These are phyloP conservation scores for Nasua narica DNA, from an alignment of 2,797 vertebrate species.

Conservation along the genomic window DNA sequence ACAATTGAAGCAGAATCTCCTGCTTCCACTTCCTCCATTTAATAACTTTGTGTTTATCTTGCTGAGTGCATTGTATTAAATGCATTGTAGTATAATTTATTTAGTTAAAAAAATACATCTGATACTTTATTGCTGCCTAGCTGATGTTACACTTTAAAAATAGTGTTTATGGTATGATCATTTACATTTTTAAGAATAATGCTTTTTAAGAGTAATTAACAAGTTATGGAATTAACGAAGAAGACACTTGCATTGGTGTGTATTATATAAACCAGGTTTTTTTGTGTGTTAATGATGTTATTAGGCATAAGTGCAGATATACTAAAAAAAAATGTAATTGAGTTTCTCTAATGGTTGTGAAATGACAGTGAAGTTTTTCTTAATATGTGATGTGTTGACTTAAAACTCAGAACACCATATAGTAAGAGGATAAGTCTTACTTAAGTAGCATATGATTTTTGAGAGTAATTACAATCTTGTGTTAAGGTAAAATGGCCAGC, in stretches of 20 bases:
- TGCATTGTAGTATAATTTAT: not conserved
- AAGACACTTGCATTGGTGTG: not conserved
- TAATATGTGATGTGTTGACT: not conserved
- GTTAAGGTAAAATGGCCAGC: not conserved
- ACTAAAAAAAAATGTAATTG: conserved; percentile 36
- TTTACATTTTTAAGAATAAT: conserved; percentile 22
- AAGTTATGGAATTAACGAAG: conserved; percentile 29
- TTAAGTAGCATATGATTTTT: conserved; percentile 22
- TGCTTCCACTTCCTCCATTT: conserved; percentile 52
- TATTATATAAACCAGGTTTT: conserved; percentile 11
- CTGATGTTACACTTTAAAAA: not conserved
- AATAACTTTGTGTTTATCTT: conserved; percentile 49
- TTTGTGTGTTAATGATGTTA: not conserved
- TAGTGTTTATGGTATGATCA: not conserved
- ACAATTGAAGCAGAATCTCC: conserved; percentile 44
- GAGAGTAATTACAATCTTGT: not conserved
- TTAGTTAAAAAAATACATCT: conserved; percentile 15
- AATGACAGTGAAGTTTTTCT: conserved; percentile 3
- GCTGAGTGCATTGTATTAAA: conserved; percentile 32
- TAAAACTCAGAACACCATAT: not conserved
- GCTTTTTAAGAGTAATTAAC: conserved; percentile 18
- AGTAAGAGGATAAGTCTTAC: not conserved
- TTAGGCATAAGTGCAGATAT: not conserved
- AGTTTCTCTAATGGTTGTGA: conserved; percentile 27
- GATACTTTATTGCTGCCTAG: not conserved